These are phyloP conservation scores for Dicyrtoma fusca DNA, from an alignment of 2,888 invertebrate species.

Conservation along the genomic window DNA sequence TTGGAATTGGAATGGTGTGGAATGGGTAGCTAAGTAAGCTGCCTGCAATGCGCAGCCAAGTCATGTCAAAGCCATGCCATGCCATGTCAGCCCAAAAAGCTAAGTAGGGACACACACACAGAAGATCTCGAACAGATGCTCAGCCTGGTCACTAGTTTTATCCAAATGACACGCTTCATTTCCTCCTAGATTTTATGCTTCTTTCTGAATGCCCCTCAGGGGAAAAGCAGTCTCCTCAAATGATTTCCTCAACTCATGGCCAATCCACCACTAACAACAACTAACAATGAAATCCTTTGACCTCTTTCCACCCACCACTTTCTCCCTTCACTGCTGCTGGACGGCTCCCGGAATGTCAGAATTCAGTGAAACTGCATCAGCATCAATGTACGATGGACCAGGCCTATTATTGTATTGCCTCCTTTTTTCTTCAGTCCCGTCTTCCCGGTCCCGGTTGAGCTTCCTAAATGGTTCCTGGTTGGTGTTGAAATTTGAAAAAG, in stretches of 20 bases:
- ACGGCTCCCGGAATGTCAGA: too few relatives aligned
- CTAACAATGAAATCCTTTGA: conserved; percentile 9
- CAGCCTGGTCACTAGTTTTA: conserved; percentile 28
- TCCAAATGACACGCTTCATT: conserved; percentile 43
- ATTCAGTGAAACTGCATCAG: too few relatives aligned
- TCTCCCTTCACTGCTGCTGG: not conserved
- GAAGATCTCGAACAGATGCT: conserved; percentile 3
- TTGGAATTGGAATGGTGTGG: not conserved
- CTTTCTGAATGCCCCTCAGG: conserved; percentile 34
- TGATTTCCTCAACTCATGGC: conserved; percentile 21
- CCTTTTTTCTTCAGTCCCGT: not conserved
- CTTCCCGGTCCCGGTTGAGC: not conserved
- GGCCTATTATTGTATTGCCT: too few relatives aligned
- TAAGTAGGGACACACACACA: not conserved
- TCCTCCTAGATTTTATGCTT: conserved; percentile 39
- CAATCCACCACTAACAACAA: conserved; percentile 16
- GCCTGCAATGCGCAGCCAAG: conserved; percentile 16
- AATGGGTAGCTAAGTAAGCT: not conserved
- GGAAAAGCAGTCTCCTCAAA: conserved; percentile 24
- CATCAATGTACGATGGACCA: not conserved
- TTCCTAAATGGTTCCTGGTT: not conserved
- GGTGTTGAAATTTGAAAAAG: too few relatives aligned
- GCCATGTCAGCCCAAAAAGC: too few relatives aligned
- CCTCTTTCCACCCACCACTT: not conserved
- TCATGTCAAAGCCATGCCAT: too few relatives aligned